Evolutionary conservation across 2,113 vertebrate species (phyloP).

Genomic region (Mustela lutreola): DNA sequence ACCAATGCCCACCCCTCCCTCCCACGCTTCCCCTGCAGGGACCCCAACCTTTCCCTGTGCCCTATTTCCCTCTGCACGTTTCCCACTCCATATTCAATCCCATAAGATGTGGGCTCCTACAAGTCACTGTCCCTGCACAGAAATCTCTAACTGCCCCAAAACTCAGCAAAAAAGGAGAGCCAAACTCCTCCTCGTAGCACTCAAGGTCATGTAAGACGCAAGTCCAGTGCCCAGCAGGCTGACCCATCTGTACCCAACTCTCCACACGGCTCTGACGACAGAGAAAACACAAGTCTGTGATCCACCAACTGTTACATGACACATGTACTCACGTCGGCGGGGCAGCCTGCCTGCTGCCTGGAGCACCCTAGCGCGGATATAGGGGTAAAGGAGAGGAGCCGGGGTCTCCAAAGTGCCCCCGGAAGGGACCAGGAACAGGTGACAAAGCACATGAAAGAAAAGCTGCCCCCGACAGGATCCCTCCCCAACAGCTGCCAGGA

Average conservation of each 20-base stretch:
- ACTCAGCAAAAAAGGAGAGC: background rate
- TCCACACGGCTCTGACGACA: background rate
- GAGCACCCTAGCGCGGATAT: rapidly evolving
- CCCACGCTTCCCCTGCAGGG: background rate
- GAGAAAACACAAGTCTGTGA: too few relatives aligned
- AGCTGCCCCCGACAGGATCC: background rate
- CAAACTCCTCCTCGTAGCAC: background rate
- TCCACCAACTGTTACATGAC: rapidly evolving
- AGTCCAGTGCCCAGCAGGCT: background rate
- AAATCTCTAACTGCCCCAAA: background rate
- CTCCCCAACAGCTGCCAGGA: background rate
- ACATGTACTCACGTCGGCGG: rapidly evolving
- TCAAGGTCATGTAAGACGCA: background rate
- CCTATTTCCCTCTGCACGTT: background rate
- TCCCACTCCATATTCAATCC: background rate
- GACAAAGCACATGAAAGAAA: background rate
- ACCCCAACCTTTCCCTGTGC: background rate
- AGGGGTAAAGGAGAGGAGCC: rapidly evolving
- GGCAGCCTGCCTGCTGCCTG: background rate
- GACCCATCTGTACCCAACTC: background rate
- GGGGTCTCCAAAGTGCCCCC: background rate
- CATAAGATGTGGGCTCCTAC: background rate
- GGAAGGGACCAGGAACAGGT: background rate
- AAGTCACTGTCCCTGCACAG: background rate
- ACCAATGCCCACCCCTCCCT: rapidly evolving